These are phyloP conservation scores for Pangasius sanitwongsei DNA, from an alignment of 2,797 vertebrate genomes.

Conservation along the genomic window DNA sequence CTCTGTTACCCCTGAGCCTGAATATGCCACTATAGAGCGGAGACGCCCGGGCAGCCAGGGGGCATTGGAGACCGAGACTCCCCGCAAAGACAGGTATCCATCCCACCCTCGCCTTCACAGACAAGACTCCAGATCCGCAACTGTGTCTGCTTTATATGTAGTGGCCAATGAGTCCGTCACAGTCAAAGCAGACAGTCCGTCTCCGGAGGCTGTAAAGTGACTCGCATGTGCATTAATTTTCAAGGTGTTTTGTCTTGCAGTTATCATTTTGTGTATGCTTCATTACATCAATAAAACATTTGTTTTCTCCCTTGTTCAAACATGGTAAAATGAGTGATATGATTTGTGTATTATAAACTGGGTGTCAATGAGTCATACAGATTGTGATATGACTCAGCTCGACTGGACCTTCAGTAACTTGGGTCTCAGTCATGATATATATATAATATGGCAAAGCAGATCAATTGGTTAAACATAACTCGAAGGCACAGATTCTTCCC, in stretches of 20 bases:
- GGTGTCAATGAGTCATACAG: slow-evolving; percentile 23
- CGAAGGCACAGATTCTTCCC: background rate
- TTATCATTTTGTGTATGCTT: slow-evolving; percentile 57
- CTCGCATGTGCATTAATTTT: slow-evolving; percentile 52
- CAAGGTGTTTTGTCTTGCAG: slow-evolving; percentile 40
- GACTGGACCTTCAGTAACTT: slow-evolving; percentile 26
- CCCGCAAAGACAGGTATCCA: slow-evolving; percentile 94
- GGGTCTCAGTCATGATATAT: slow-evolving; percentile 1
- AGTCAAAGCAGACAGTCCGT: slow-evolving; percentile 72
- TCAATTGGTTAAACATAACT: background rate
- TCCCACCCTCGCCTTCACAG: slow-evolving; percentile 76
- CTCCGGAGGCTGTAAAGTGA: slow-evolving; percentile 62
- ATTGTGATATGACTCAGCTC: background rate
- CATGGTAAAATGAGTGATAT: slow-evolving; percentile 41
- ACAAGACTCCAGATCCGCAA: slow-evolving; percentile 72
- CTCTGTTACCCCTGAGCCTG: slow-evolving; percentile 75
- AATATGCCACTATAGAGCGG: slow-evolving; percentile 81
- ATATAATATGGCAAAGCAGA: background rate
- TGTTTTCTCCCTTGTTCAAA: slow-evolving; percentile 48
- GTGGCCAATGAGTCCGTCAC: slow-evolving; percentile 78
- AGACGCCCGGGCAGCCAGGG: slow-evolving; percentile 88
- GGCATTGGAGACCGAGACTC: slow-evolving; percentile 66
- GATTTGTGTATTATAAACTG: slow-evolving; percentile 32
- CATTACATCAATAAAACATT: slow-evolving; percentile 56
- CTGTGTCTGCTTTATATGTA: slow-evolving; percentile 75